Evolutionary conservation across 2,797 vertebrate genomes (phyloP).

Genomic region (Hippoglossus hippoglossus): DNA sequence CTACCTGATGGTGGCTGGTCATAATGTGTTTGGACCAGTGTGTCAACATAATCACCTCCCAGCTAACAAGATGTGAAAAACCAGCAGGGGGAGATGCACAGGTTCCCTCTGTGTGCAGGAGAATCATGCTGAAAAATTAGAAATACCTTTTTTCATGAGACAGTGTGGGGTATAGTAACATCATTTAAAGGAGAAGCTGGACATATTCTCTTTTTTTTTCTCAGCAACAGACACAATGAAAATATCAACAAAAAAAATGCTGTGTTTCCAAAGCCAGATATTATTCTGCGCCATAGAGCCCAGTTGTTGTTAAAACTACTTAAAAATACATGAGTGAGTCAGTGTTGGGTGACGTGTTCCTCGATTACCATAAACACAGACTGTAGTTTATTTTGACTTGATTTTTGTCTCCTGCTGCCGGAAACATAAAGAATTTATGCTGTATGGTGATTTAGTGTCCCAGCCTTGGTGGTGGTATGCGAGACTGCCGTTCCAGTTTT

Average conservation of each 20-base stretch:
- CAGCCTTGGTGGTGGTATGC: too few relatives aligned
- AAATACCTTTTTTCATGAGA: constrained; percentile 9
- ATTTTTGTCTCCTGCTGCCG: too few relatives aligned
- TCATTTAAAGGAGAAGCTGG: constrained; percentile 2
- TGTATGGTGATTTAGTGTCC: too few relatives aligned
- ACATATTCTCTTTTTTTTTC: not conserved
- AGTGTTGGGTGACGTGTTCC: too few relatives aligned
- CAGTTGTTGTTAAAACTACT: too few relatives aligned
- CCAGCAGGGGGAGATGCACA: constrained; percentile 8
- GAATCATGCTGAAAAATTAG: not conserved
- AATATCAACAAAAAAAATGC: too few relatives aligned
- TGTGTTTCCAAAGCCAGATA: not conserved
- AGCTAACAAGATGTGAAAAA: constrained; percentile 47
- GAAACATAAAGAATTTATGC: too few relatives aligned
- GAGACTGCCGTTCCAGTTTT: too few relatives aligned
- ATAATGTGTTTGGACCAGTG: constrained; percentile 60
- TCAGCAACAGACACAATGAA: not conserved
- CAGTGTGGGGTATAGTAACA: not conserved
- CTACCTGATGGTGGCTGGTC: constrained; percentile 53
- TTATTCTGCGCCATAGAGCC: too few relatives aligned
- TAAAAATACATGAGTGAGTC: too few relatives aligned
- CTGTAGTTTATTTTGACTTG: too few relatives aligned
- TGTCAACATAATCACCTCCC: constrained; percentile 44
- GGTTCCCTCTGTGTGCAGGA: not conserved
- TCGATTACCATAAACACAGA: too few relatives aligned